A percentile compares a stretch with the other conserved stretches of the same genome.
phyloP scores from a whole-genome alignment of 2,888 invertebrate species.

The Lasioglossum lativentre region DNA sequence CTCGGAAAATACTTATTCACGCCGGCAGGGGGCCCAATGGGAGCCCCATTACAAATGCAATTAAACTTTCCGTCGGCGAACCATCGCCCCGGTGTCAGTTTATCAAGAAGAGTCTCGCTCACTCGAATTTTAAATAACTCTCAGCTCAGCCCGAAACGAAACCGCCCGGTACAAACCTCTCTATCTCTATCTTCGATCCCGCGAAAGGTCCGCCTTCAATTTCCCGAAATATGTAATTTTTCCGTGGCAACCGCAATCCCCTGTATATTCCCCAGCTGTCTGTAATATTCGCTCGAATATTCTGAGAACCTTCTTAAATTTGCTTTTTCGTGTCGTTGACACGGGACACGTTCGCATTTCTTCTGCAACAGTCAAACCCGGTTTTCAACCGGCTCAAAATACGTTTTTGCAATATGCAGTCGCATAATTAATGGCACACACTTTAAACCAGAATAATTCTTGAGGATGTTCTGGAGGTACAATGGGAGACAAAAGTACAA shows the following conservation, averaged over 20 bases:
- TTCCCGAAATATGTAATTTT: conserved; percentile 36
- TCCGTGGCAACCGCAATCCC: neutral
- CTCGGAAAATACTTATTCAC: conserved; percentile 51
- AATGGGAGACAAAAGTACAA: too few relatives aligned
- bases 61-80: conserved; percentile 50
- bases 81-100: conserved; percentile 36
- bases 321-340: neutral
- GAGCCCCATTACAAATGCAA: conserved; percentile 55
- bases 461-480: too few relatives aligned
- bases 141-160: neutral
- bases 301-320: conserved; percentile 19
- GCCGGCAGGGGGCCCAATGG: conserved; percentile 20
- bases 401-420: neutral
- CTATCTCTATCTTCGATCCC: conserved; percentile 11
- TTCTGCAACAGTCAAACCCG: neutral
- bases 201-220: conserved; percentile 17
- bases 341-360: neutral
- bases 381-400: neutral
- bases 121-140: conserved; percentile 50
- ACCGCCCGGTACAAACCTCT: neutral
- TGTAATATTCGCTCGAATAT: conserved; percentile 11
- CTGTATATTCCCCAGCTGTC: neutral
- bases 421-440: too few relatives aligned
- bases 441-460: too few relatives aligned
- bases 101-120: conserved; percentile 35